Evolutionary conservation across 2,113 vertebrate species (phyloP).

Genomic region (Ageneiosus marmoratus): DNA sequence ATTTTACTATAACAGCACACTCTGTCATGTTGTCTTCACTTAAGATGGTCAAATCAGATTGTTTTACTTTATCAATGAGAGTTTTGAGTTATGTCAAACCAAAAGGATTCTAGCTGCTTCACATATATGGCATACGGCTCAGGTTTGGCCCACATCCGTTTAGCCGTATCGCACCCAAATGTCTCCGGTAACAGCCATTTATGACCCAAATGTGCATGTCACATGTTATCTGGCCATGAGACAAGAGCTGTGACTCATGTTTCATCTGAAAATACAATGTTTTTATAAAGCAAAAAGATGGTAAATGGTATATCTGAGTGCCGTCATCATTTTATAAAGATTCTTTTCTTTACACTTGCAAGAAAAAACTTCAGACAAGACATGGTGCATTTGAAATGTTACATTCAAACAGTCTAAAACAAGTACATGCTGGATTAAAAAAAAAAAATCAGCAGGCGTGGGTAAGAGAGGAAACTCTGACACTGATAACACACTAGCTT

Average conservation of each 20-base stretch:
- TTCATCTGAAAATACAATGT: not conserved
- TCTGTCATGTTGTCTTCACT: not conserved
- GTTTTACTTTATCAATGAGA: not conserved
- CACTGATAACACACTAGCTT: constrained; percentile 19
- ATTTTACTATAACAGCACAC: not conserved
- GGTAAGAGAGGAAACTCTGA: not conserved
- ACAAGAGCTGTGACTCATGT: not conserved
- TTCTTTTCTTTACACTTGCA: not conserved
- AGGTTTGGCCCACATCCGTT: not conserved
- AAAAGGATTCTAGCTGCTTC: not conserved
- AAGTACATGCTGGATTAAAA: not conserved
- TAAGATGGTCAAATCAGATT: not conserved
- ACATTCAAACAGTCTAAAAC: not conserved
- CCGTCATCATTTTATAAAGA: not conserved
- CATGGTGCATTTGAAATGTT: not conserved
- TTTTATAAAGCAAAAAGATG: not conserved
- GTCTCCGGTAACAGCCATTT: not conserved
- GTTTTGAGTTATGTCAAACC: not conserved
- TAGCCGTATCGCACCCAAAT: not conserved
- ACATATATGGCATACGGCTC: not conserved
- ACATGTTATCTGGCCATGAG: not conserved
- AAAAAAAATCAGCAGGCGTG: not conserved
- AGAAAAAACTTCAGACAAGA: not conserved
- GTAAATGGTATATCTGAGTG: not conserved
- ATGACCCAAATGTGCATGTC: not conserved